These are phyloP conservation scores for Ispidina lecontei DNA, from an alignment of 2,797 vertebrate genomes.

Conservation along the genomic window DNA sequence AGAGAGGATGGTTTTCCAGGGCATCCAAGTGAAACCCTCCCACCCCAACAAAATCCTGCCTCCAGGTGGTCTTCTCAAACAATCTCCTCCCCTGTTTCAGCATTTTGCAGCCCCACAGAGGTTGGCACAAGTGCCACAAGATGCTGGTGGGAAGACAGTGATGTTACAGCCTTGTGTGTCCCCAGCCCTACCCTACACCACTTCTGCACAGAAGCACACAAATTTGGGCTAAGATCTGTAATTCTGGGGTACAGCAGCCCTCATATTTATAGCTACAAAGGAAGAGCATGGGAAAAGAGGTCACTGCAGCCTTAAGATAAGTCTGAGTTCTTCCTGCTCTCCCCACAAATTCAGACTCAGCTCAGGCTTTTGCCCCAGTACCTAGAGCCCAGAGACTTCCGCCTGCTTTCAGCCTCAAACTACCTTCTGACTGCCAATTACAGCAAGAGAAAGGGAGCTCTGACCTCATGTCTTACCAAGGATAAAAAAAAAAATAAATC, in stretches of 20 bases:
- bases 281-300: not conserved
- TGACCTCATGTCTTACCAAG: not conserved
- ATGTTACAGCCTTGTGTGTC: not conserved
- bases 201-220: not conserved
- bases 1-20: not conserved
- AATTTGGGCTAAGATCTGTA: not conserved
- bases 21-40: not conserved
- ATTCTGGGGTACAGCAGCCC: not conserved
- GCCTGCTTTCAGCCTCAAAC: not conserved
- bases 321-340: not conserved
- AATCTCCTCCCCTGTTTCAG: not conserved
- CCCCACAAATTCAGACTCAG: not conserved
- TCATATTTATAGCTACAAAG: not conserved
- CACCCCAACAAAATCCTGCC: not conserved
- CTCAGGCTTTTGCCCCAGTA: not conserved
- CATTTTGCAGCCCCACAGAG: not conserved
- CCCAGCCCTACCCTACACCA: rapidly evolving
- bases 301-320: not conserved
- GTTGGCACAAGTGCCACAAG: rapidly evolving
- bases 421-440: not conserved
- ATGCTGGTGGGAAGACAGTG: rapidly evolving
- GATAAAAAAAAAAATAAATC: not conserved
- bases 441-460: not conserved
- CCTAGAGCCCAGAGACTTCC: not conserved
- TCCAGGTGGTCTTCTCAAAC: not conserved